phyloP scores from a whole-genome alignment of 2,888 invertebrate species.

The Eudasyphora cyanicolor region DNA sequence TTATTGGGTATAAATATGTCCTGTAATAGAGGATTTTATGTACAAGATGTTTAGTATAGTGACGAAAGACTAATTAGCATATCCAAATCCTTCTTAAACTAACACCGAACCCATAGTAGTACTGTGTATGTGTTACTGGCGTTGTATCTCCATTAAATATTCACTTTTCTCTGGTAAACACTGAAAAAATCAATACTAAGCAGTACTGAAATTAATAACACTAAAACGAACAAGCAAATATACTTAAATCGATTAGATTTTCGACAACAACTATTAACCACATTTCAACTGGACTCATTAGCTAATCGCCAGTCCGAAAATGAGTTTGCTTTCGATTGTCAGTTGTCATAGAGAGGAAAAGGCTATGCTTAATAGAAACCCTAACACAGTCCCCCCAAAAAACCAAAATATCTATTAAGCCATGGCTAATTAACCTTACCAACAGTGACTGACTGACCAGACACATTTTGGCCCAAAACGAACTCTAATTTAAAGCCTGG shows the following conservation, averaged over 20 bases:
- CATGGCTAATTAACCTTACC: conserved; percentile 34
- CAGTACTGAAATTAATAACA: neutral
- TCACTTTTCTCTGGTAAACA: too few relatives aligned
- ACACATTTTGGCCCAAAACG: neutral
- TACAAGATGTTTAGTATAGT: too few relatives aligned
- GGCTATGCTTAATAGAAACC: conserved; percentile 19
- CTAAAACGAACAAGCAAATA: neutral
- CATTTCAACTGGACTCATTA: conserved; percentile 3
- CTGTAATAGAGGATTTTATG: too few relatives aligned
- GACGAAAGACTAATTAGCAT: too few relatives aligned
- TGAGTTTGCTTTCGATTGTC: conserved; percentile 32
- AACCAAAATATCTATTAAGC: conserved; percentile 25
- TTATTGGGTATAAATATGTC: too few relatives aligned
- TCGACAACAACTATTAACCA: neutral
- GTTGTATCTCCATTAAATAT: too few relatives aligned
- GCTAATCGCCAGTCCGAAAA: conserved; percentile 5
- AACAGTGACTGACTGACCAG: conserved; percentile 29
- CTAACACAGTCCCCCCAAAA: neutral
- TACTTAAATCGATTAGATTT: neutral
- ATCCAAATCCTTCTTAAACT: too few relatives aligned
- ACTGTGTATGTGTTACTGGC: too few relatives aligned
- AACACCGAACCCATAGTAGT: too few relatives aligned
- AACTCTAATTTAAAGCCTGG: conserved; percentile 17
- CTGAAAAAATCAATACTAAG: neutral
- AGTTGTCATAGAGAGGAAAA: conserved; percentile 26